phyloP scores from a whole-genome alignment of 2,888 invertebrate species.

The Thereva nobilitata region DNA sequence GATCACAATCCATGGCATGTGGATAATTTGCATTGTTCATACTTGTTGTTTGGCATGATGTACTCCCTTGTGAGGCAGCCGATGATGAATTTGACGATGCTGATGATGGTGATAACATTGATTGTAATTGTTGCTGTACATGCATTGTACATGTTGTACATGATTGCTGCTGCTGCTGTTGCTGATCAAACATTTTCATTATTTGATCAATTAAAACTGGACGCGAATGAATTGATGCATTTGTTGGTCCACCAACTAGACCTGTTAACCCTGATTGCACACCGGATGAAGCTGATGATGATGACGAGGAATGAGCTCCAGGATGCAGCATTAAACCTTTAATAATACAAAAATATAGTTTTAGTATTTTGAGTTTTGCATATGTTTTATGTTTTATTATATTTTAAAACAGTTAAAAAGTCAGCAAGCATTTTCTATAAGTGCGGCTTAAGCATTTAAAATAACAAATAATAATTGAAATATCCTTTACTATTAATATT shows the following conservation, averaged over 20 bases:
- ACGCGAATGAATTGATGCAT: conserved; percentile 42
- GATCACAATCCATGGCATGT: conserved; percentile 79
- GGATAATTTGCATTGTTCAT: conserved; percentile 53
- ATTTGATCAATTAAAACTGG: conserved; percentile 47
- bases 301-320: conserved; percentile 46
- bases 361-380: background rate
- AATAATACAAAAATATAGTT: conserved; percentile 28
- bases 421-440: background rate
- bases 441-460: too few species aligned
- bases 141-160: conserved; percentile 30
- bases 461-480: too few species aligned
- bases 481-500: too few species aligned
- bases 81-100: conserved; percentile 43
- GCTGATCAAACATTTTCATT: conserved; percentile 46
- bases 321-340: conserved; percentile 53
- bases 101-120: conserved; percentile 47
- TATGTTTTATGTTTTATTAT: too few species aligned
- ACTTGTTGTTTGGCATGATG: conserved; percentile 39
- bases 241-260: background rate
- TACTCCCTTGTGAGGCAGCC: conserved; percentile 40
- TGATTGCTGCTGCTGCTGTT: conserved; percentile 43
- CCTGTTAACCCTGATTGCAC: conserved; percentile 7
- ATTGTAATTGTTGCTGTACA: conserved; percentile 49
- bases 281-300: conserved; percentile 45
- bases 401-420: too few species aligned